Evolutionary conservation across 2,797 vertebrate species (phyloP), one percentile per base, ranked within the genome.

Genomic region (Chanos chanos): DNA sequence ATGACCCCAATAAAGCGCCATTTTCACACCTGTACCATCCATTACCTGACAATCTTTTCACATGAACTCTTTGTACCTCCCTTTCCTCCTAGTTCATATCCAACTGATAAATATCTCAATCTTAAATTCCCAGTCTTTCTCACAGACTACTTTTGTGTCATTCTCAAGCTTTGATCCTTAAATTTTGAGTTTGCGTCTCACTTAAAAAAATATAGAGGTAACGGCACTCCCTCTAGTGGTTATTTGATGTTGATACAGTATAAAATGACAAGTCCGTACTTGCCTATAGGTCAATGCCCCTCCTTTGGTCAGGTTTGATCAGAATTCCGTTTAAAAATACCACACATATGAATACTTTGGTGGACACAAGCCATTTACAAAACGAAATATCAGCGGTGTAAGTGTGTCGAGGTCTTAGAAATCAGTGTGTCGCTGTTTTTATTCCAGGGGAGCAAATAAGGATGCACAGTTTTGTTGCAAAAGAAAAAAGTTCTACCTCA

Each of bases 1-100:
- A 89, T 85, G 80, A 83, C 83, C 75, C 83, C 82, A 80, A 82
- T 81, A 87, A 83, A 82, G 76, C 72, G 71, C 58, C 64, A 62
- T 83, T 80, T 79, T 86, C 80, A 76, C 85, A 87, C 83, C 73
- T 73, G 66, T 52, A 67, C 50, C 64, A 64, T 70, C 66, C 75
- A 73, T 71, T 77, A 70, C 72, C 41, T 62, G 65, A 53, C 70
- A 73, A 73, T 76, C 70, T 76, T 83, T 72, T 85, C 81, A 82
- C 81, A 74, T 68, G 2, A 66, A 48, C 68, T 60, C 83, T 87
- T 87, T 88, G 81, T 81, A 71, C 78, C 62, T 48, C 39, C 63
- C 43, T n/a, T 31, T 34, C 37, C 4, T 28, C 62, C 71, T 74
- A 40, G 67, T 83, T 87, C 81, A 76, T 84, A 82, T 83, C 78